A percentile compares a stretch with the other conserved stretches of the same genome.
These are phyloP conservation scores for Varecia variegata DNA, from an alignment of 2,797 vertebrate species.

Conservation along the genomic window DNA sequence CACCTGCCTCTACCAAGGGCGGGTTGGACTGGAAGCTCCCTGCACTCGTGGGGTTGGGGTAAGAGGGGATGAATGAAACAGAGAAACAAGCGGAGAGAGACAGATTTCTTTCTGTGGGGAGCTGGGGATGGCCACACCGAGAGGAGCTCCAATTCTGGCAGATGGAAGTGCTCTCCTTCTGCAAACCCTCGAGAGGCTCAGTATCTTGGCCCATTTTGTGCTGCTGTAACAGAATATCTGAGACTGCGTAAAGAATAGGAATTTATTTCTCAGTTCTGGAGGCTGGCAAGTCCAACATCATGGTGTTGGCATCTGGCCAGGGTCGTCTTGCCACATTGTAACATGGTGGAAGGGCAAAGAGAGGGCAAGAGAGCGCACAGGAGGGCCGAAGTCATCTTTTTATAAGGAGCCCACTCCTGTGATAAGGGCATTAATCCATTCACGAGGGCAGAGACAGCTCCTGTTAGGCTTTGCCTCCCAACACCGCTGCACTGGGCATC, in stretches of 20 bases:
- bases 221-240: neutral
- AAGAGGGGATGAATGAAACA: neutral
- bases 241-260: neutral
- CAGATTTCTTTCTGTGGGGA: neutral
- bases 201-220: slow-evolving; percentile 10
- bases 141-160: slow-evolving; percentile 89
- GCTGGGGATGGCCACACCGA: neutral
- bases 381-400: neutral
- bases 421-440: neutral
- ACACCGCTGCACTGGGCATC: neutral
- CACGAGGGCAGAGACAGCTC: neutral
- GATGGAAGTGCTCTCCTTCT: slow-evolving; percentile 92
- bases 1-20: neutral
- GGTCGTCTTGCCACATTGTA: too few relatives aligned
- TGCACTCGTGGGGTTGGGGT: neutral
- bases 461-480: neutral
- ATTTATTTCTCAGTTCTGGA: neutral
- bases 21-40: neutral
- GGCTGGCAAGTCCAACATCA: neutral
- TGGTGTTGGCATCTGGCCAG: too few relatives aligned
- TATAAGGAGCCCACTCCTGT: neutral
- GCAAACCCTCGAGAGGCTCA: slow-evolving; percentile 91
- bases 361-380: rapidly evolving
- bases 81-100: neutral
- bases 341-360: neutral